phyloP scores from a whole-genome alignment of 2,113 vertebrate genomes.

The Passer domesticus region DNA sequence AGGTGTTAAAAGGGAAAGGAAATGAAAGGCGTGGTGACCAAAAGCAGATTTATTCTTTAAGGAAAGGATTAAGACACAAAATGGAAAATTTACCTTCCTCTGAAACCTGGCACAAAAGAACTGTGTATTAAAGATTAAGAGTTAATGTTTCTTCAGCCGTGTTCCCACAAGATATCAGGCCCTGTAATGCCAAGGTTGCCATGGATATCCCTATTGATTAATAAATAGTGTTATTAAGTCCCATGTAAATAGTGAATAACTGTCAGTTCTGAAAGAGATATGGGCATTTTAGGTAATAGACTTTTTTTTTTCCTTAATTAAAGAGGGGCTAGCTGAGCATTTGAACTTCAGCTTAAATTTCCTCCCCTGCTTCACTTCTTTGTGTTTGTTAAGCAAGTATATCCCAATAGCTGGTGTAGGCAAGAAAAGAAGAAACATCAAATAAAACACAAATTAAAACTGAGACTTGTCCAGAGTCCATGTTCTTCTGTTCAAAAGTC shows the following conservation, averaged over 20 bases:
- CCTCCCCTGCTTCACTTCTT: neutral
- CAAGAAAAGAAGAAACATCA: neutral
- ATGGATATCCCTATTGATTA: constrained; percentile 34
- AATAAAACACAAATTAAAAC: neutral
- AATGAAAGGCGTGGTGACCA: neutral
- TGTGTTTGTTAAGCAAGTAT: neutral
- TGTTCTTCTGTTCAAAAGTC: neutral
- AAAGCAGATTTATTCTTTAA: neutral
- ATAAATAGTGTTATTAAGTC: constrained; percentile 5
- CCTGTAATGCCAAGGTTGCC: constrained; percentile 11
- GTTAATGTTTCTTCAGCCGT: neutral
- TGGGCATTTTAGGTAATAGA: neutral
- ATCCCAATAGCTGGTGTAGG: neutral
- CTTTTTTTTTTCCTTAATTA: neutral
- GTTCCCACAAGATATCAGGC: neutral
- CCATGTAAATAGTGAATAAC: constrained; percentile 20
- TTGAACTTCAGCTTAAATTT: neutral
- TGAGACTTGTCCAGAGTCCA: neutral
- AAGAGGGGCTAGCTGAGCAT: neutral
- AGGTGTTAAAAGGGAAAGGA: neutral
- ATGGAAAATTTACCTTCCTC: neutral
- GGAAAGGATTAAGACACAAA: neutral
- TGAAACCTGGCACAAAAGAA: neutral
- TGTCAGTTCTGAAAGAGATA: constrained; percentile 14
- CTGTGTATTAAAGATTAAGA: neutral